phyloP scores from a whole-genome alignment of 2,113 vertebrate genomes.

The Leucosticte australis region DNA sequence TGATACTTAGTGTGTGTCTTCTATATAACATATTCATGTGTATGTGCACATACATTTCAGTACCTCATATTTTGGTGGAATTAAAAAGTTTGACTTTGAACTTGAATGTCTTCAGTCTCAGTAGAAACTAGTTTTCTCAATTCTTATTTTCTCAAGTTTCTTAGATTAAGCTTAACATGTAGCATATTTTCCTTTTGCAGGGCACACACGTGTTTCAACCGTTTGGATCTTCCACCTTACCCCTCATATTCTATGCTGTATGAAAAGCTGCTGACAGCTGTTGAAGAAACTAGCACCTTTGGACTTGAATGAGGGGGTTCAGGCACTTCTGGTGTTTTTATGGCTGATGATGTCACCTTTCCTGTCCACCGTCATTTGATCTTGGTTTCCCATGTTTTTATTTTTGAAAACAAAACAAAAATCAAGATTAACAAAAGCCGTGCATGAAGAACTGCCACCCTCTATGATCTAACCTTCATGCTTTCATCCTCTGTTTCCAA shows the following conservation, averaged over 20 bases:
- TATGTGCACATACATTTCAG: background rate
- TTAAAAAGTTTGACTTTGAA: background rate
- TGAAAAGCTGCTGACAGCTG: conserved; percentile 93
- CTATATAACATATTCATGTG: background rate
- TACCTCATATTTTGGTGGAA: background rate
- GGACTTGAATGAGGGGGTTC: conserved; percentile 88
- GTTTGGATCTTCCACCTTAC: conserved; percentile 95
- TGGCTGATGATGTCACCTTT: conserved; percentile 65
- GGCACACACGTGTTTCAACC: conserved; percentile 98
- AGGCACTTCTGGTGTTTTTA: conserved; percentile 55
- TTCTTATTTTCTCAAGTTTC: background rate
- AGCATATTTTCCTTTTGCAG: conserved; percentile 66
- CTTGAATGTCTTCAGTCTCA: background rate
- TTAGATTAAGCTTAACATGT: background rate
- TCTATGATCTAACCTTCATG: conserved; percentile 76
- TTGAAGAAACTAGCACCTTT: conserved; percentile 99
- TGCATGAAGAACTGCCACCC: conserved; percentile 82
- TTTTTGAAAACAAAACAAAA: conserved; percentile 68
- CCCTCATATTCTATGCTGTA: conserved; percentile 94
- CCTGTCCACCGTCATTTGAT: conserved; percentile 69
- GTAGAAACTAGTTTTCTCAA: background rate
- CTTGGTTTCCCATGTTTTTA: conserved; percentile 73
- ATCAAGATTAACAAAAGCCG: conserved; percentile 73
- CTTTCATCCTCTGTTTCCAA: conserved; percentile 75
- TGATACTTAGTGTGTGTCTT: background rate